Evolutionary conservation across 2,113 vertebrate genomes (phyloP).

Genomic region (Otis tarda): DNA sequence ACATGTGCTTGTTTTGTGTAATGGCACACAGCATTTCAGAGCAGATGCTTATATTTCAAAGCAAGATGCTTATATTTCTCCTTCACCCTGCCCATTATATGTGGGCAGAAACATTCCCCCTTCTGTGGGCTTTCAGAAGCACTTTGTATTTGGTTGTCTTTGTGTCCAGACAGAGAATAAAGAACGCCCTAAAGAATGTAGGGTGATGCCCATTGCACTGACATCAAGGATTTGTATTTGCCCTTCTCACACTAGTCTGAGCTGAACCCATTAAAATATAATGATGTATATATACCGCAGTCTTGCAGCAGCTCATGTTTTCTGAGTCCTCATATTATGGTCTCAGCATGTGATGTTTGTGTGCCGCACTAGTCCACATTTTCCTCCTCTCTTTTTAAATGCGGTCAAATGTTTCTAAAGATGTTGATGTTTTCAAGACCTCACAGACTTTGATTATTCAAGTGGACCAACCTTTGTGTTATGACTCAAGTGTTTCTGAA

Average conservation of each 20-base stretch:
- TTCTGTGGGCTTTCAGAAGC: background rate
- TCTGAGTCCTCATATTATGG: background rate
- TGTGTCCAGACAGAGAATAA: background rate
- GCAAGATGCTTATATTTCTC: background rate
- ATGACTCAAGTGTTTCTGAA: constrained; percentile 1
- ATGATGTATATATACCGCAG: background rate
- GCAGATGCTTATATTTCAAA: background rate
- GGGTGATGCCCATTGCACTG: background rate
- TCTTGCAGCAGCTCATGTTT: background rate
- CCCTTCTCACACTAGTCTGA: background rate
- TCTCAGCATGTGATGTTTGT: background rate
- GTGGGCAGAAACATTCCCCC: background rate
- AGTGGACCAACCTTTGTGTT: background rate
- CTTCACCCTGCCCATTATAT: background rate
- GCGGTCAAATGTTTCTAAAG: background rate
- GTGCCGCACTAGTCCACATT: background rate
- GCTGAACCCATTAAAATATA: background rate
- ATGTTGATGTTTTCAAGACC: background rate
- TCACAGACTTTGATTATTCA: background rate
- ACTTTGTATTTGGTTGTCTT: background rate
- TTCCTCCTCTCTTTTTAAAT: background rate
- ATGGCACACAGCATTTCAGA: background rate
- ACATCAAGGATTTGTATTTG: background rate
- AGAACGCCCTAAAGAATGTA: background rate
- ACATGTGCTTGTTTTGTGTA: background rate